Conservation (phyloP, 2,113 vertebrate genomes). For the Formicarius rufipectus region DNA sequence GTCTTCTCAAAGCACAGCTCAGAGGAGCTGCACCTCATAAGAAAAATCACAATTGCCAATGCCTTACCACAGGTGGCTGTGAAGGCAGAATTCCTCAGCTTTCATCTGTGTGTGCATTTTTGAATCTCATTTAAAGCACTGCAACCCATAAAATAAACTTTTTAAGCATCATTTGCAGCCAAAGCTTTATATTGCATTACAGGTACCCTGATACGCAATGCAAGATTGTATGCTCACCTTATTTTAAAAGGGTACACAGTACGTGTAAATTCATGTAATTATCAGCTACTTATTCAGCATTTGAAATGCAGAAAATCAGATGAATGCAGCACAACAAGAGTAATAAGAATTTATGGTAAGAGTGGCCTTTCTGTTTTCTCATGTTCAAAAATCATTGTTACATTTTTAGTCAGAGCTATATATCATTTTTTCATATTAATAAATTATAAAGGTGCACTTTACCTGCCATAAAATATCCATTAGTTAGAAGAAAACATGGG, state of each 20-base stretch:
- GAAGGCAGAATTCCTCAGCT: background rate
- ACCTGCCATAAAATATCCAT: background rate
- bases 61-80: background rate
- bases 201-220: background rate
- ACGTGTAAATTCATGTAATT: background rate
- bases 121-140: background rate
- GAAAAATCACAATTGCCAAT: background rate
- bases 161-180: background rate
- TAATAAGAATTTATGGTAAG: background rate
- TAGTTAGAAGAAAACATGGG: background rate
- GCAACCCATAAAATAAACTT: background rate
- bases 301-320: background rate
- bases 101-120: background rate
- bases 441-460: background rate
- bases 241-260: background rate
- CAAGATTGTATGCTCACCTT: background rate
- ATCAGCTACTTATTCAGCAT: background rate
- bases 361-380: background rate
- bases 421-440: background rate
- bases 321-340: background rate
- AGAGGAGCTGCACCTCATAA: background rate
- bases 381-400: background rate
- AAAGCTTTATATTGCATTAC: background rate
- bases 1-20: background rate
- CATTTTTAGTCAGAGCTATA: background rate